Percentiles rank a stretch among this genome's conserved stretches.
phyloP scores from a whole-genome alignment of 2,797 vertebrate species.

The Phataginus tetradactyla region DNA sequence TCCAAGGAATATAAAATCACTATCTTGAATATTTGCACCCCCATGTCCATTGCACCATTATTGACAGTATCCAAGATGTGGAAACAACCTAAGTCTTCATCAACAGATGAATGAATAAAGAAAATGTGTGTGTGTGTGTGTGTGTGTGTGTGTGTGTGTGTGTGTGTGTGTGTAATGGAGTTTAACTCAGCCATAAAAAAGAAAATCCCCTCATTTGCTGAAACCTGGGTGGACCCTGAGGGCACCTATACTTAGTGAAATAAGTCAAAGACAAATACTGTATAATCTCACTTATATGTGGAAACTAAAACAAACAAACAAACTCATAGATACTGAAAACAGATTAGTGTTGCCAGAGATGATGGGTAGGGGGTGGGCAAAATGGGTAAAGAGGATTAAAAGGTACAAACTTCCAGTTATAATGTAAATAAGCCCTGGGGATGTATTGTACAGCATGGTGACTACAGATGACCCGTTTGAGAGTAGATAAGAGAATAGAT shows the following conservation, averaged over 20 bases:
- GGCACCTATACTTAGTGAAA: neutral
- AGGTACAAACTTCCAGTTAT: neutral
- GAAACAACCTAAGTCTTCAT: neutral
- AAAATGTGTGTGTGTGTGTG: neutral
- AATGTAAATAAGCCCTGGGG: neutral
- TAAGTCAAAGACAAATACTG: neutral
- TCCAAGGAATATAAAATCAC: neutral
- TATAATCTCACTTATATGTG: neutral
- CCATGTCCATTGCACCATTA: neutral
- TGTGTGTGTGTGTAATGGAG: neutral
- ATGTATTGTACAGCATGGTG: neutral
- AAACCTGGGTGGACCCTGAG: neutral
- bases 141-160: too few relatives aligned
- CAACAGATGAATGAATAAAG: neutral
- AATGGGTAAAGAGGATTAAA: neutral
- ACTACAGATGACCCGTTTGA: neutral
- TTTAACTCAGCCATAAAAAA: neutral
- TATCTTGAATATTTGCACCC: neutral
- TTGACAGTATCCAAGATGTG: neutral
- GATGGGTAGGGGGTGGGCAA: neutral
- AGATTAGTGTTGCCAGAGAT: neutral
- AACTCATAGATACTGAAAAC: neutral
- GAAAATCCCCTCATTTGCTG: neutral
- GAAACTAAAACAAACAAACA: neutral
- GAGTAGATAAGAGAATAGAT: neutral